Base-by-base conservation (phyloP, 2,888 invertebrate genomes). In the Acanthosepion pharaonis region DNA sequence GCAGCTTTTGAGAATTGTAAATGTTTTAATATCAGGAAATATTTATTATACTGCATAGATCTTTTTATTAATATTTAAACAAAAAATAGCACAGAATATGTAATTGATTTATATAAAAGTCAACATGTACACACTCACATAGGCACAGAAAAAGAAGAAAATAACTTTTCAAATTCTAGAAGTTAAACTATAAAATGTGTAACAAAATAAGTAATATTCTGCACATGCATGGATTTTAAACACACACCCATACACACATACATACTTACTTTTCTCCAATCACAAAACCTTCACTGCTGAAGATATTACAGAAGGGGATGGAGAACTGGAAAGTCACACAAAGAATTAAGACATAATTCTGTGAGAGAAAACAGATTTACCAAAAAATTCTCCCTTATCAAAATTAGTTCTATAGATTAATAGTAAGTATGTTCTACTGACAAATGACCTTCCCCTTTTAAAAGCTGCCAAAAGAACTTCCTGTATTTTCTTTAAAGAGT, bases 161-260 rank as follows among this genome's bases (percentile, higher is more conserved):
- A 78, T 28, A 1, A 78, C 20, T n/a, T 78, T 78, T 78, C 78
- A 78, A 78, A 78, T n/a, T n/a, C 11, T 9, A n/a, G 78, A n/a
- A 78, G 78, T 78, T 78, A 78, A n/a, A 5, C 78, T 78, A n/a
- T 78, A 78, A n/a, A 18, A n/a, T 78, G n/a, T n/a, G 78, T 78
- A 78, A n/a, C n/a, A 78, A 78, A 78, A 78, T 78, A n/a, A 20
- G 78, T n/a, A n/a, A 18, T 78, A 78, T 78, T 78, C 78, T 78
- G 78, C 78, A 78, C 78, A 78, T 78, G 78, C 78, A 78, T 78
- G 78, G 78, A 78, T 78, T 78, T n/a, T n/a, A 78, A 78, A 78
- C 78, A 78, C 78, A 78, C 78, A n/a, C n/a, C 5, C 78, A 78
- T 78, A n/a, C 78, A 33, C 33, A 33, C 33, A 78, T 78, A 78